These are phyloP conservation scores for Thamnophis elegans DNA, from an alignment of 2,797 vertebrate genomes.

Conservation along the genomic window DNA sequence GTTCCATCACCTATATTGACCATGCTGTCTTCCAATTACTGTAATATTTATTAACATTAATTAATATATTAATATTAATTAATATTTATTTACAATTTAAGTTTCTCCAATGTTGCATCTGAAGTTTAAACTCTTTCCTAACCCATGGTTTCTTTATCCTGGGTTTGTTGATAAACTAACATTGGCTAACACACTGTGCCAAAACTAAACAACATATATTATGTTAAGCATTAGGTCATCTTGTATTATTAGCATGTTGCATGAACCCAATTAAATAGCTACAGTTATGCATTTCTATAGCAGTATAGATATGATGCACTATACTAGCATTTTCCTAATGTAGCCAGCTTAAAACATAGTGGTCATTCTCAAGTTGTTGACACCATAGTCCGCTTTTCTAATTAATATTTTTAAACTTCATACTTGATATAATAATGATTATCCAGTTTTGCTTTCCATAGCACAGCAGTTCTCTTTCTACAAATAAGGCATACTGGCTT, in stretches of 20 bases:
- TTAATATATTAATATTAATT: neutral
- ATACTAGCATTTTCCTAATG: neutral
- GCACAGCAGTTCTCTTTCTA: neutral
- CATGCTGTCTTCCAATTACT: neutral
- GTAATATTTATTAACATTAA: neutral
- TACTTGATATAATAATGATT: neutral
- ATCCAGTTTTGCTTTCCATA: neutral
- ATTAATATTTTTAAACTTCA: neutral
- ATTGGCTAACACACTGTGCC: neutral
- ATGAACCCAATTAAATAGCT: neutral
- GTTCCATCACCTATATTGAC: neutral
- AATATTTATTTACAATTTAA: neutral
- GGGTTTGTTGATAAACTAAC: neutral
- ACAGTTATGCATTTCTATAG: neutral
- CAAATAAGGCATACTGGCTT: neutral
- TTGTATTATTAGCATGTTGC: neutral
- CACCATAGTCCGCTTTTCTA: neutral
- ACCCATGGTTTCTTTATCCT: neutral
- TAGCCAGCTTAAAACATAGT: neutral
- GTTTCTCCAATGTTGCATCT: neutral
- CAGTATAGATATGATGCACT: neutral
- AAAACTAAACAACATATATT: neutral
- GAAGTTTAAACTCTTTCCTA: neutral
- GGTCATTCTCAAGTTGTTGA: neutral
- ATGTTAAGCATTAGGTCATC: neutral